Percentiles rank a stretch among this genome's conserved stretches.
Evolutionary conservation across 2,113 vertebrate genomes (phyloP).

Genomic region (Sceloporus undulatus): DNA sequence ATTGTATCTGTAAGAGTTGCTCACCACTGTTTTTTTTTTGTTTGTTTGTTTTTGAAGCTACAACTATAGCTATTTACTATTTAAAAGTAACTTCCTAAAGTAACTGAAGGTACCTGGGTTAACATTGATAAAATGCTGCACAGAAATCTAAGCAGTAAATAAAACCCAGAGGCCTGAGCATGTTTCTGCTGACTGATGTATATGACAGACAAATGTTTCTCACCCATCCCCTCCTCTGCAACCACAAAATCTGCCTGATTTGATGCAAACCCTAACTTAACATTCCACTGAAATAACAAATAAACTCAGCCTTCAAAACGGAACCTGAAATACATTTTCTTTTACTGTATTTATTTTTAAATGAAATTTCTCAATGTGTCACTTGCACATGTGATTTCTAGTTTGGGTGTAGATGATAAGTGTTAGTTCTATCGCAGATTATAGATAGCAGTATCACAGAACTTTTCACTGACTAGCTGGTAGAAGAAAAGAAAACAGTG

Average conservation of each 20-base stretch:
- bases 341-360: slow-evolving; percentile 1
- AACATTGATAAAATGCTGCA: too few relatives aligned
- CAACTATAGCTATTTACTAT: too few relatives aligned
- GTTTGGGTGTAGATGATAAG: not conserved
- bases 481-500: not conserved
- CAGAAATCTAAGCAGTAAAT: not conserved
- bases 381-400: not conserved
- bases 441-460: not conserved
- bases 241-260: too few relatives aligned
- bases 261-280: not conserved
- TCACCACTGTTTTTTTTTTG: too few relatives aligned
- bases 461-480: not conserved
- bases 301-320: not conserved
- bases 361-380: not conserved
- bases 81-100: not conserved
- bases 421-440: not conserved
- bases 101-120: not conserved
- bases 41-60: too few relatives aligned
- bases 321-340: too few relatives aligned
- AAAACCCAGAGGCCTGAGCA: not conserved
- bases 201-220: too few relatives aligned
- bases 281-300: not conserved
- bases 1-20: too few relatives aligned
- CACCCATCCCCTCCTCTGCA: too few relatives aligned
- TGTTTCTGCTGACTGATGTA: too few relatives aligned